Conservation (phyloP, 2,113 vertebrate genomes). For the Eulemur macaco region DNA sequence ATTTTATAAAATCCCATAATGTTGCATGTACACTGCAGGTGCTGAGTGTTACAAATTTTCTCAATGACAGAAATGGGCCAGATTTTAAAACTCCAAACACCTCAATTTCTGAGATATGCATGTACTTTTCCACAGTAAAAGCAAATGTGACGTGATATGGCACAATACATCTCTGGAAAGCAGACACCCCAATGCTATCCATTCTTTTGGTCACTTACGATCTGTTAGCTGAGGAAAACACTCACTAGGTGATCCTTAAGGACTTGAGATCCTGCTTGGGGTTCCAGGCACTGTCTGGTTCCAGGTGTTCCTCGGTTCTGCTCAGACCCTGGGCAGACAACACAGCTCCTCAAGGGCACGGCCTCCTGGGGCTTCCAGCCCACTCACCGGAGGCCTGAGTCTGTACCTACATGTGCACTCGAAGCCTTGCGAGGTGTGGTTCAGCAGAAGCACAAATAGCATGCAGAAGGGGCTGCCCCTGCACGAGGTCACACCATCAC, state of each 20-base stretch:
- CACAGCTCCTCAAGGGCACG: neutral
- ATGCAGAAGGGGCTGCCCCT: neutral
- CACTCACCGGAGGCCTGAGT: neutral
- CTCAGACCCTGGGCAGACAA: neutral
- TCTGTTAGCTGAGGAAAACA: neutral
- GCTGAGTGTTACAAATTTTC: neutral
- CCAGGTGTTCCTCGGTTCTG: neutral
- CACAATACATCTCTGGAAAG: neutral
- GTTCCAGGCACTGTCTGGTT: neutral
- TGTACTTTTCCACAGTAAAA: neutral
- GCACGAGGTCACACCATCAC: neutral
- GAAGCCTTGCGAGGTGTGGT: accelerated
- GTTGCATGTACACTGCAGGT: accelerated
- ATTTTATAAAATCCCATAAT: neutral
- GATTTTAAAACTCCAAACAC: neutral
- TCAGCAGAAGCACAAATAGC: neutral
- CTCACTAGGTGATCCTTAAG: neutral
- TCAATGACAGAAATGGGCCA: neutral
- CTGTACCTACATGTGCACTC: neutral
- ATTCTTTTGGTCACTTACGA: neutral
- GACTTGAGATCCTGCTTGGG: accelerated
- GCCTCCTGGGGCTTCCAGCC: neutral
- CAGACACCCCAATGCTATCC: accelerated
- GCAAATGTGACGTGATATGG: accelerated
- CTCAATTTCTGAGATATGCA: neutral